Percentiles rank a stretch among this genome's conserved stretches.
These are phyloP conservation scores for Andrena trimmerana DNA, from an alignment of 2,888 invertebrate genomes.

Conservation along the genomic window DNA sequence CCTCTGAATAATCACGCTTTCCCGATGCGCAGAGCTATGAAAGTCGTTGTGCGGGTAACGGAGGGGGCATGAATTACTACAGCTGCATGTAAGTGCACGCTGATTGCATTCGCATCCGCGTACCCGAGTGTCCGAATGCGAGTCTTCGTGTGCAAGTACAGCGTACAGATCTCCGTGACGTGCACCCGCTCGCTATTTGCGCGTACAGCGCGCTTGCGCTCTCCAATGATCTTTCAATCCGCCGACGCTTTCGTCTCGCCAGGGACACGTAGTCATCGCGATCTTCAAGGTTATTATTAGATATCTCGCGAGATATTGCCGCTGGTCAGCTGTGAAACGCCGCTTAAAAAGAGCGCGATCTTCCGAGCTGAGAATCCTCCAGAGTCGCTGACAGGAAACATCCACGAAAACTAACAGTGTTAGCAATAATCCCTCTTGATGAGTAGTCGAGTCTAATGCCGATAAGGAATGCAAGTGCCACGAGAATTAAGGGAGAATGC, in stretches of 20 bases:
- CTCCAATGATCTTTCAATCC: slow-evolving; percentile 54
- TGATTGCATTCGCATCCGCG: slow-evolving; percentile 34
- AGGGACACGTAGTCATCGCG: slow-evolving; percentile 25
- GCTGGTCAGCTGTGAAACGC: slow-evolving; percentile 21
- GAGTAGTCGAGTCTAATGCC: too few species aligned
- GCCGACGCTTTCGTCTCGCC: slow-evolving; percentile 54
- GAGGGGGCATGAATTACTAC: not conserved
- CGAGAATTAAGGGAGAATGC: too few species aligned
- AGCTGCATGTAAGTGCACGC: not conserved
- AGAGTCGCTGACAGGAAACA: not conserved
- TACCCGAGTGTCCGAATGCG: slow-evolving; percentile 60
- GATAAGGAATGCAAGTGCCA: not conserved
- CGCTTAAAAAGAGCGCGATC: not conserved
- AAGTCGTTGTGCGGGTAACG: not conserved
- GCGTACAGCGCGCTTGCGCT: slow-evolving; percentile 71
- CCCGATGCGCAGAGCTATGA: not conserved
- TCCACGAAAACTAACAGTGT: too few species aligned
- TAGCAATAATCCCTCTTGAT: not conserved
- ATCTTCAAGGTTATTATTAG: slow-evolving; percentile 31
- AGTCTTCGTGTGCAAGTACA: slow-evolving; percentile 74
- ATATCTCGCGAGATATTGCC: slow-evolving; percentile 10
- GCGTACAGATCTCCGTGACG: slow-evolving; percentile 73
- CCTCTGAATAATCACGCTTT: not conserved
- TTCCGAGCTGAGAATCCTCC: not conserved
- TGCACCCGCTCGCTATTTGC: slow-evolving; percentile 69